These are phyloP conservation scores for Deilephila porcellus DNA, from an alignment of 2,888 invertebrate genomes.

Conservation along the genomic window DNA sequence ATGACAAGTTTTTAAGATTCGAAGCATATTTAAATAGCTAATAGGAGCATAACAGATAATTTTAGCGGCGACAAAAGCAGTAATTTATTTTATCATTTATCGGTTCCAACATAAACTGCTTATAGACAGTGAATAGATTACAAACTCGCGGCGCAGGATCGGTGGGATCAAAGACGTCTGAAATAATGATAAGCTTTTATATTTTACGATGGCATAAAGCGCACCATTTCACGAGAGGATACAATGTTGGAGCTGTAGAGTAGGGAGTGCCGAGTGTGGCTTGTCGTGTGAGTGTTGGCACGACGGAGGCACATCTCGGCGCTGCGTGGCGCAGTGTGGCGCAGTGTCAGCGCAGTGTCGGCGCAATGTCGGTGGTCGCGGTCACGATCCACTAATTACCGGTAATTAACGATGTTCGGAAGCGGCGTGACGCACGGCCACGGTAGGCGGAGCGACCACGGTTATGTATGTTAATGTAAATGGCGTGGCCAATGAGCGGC, in stretches of 20 bases:
- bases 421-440: conserved; percentile 69
- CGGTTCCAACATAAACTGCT: conserved; percentile 11
- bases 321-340: background rate
- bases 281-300: conserved; percentile 1
- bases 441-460: conserved; percentile 72
- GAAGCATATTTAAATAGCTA: background rate
- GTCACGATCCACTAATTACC: conserved; percentile 78
- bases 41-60: conserved; percentile 8
- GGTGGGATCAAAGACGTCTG: conserved; percentile 20
- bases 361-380: conserved; percentile 36
- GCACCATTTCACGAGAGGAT: conserved; percentile 22
- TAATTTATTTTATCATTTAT: conserved; percentile 26
- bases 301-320: conserved; percentile 8
- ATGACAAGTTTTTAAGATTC: background rate
- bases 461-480: conserved; percentile 81
- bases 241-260: conserved; percentile 7
- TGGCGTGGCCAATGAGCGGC: conserved; percentile 77
- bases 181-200: conserved; percentile 29
- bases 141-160: conserved; percentile 12
- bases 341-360: background rate
- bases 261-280: background rate
- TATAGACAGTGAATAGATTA: conserved; percentile 20
- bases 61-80: conserved; percentile 9
- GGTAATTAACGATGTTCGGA: conserved; percentile 78
- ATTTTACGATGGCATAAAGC: conserved; percentile 25